Conservation (phyloP, 2,888 invertebrate species). For the Xanthorhoe spadicearia region DNA sequence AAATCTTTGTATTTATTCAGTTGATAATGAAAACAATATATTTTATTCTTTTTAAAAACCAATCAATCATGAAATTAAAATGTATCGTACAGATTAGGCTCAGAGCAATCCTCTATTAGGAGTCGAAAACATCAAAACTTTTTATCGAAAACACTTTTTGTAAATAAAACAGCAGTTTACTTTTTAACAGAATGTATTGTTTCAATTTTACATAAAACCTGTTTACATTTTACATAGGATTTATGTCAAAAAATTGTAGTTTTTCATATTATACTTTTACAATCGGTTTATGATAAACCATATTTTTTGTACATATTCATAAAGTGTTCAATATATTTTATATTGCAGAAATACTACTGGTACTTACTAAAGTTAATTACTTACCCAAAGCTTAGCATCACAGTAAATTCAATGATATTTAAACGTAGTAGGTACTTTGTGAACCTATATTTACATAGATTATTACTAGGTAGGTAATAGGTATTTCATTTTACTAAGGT, state of each 20-base stretch:
- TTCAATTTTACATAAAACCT: constrained; percentile 63
- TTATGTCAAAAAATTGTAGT: constrained; percentile 72
- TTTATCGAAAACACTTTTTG: neutral
- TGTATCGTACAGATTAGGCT: neutral
- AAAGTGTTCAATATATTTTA: constrained; percentile 20
- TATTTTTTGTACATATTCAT: neutral
- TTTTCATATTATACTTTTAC: constrained; percentile 69
- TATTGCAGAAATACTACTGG: constrained; percentile 24
- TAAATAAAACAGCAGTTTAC: constrained; percentile 51
- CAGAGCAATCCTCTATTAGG: too few species aligned
- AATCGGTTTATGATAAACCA: constrained; percentile 1
- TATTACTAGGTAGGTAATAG: neutral
- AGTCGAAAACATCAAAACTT: neutral
- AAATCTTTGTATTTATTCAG: too few species aligned
- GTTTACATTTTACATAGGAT: constrained; percentile 72
- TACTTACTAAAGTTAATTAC: constrained; percentile 10
- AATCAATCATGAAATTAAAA: too few species aligned
- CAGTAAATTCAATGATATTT: constrained; percentile 70
- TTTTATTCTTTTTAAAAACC: too few species aligned
- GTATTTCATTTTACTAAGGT: neutral
- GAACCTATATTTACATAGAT: neutral
- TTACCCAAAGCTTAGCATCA: constrained; percentile 71
- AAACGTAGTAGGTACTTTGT: constrained; percentile 4
- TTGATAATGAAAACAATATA: too few species aligned
- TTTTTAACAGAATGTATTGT: constrained; percentile 80